Base-by-base conservation (phyloP, 2,113 vertebrate species). In the Istiophorus platypterus region DNA sequence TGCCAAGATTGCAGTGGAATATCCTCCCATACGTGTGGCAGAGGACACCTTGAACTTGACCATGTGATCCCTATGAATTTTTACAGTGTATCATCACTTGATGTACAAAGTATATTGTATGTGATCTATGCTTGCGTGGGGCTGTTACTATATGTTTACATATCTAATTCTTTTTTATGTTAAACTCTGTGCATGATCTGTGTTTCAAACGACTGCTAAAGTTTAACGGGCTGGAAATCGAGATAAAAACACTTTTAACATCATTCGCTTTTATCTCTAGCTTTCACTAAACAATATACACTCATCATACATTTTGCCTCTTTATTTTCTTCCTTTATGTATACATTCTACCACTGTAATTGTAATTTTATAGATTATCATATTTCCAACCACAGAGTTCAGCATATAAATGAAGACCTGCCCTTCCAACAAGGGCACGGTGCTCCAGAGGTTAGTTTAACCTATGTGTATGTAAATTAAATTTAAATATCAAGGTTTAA, bases 401-500 rank as follows among this genome's bases (percentile, higher is more conserved):
- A 2, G 6, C 49, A n/a, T 7, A 52, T 2, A 10, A 20, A 9
- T n/a, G 0, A 31, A 39, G 2, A 39, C 20, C 59, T 63, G 4
- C 22, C 20, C 29, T 34, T 17, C 22, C 15, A 37, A 62, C 12
- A 7, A 70, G 39, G 57, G 45, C 26, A 24, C 59, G 26, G 2
- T 12, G 11, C 7, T 49, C 22, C 13, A 0, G 11, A 4, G 42
- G 10, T 80, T 69, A 58, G 64, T 26, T 58, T 56, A 62, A 54
- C 29, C 34, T 34, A 34, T 34, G 3, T 34, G 31, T 34, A 6
- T 65, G 39, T 37, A 20, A 45, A 22, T 45, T 58, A 29, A 2
- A 18, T 39, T 70, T 22, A 6, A 37, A 69, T 37, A 66, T 76
- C 42, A 18, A 24, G 2, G 39, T 84, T 72, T 70, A 10, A 54